These are phyloP conservation scores for Pelvicachromis taeniatus DNA, from an alignment of 2,113 vertebrate genomes.

Conservation along the genomic window DNA sequence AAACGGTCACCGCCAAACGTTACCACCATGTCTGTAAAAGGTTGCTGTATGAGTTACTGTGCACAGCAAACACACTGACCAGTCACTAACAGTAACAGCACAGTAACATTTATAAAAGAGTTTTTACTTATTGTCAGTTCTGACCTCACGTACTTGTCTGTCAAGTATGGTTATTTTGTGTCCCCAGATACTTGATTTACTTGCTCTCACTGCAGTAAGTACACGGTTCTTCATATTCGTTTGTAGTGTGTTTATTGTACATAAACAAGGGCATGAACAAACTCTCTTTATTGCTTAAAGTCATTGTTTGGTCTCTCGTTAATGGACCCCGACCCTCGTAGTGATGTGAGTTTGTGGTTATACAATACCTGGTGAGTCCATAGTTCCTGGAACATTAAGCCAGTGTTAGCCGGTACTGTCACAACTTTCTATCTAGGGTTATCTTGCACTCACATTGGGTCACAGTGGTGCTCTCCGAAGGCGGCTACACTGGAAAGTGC, in stretches of 20 bases:
- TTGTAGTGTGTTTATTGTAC: not conserved
- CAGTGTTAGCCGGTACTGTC: not conserved
- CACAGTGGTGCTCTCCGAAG: not conserved
- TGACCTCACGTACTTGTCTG: not conserved
- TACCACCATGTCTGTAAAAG: not conserved
- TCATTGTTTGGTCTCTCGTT: not conserved
- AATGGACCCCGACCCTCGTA: not conserved
- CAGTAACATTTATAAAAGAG: not conserved
- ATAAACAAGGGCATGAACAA: not conserved
- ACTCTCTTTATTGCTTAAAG: not conserved
- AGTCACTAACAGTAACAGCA: not conserved
- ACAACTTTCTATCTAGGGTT: not conserved
- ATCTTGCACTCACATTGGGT: not conserved
- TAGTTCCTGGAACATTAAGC: slow-evolving; percentile 21
- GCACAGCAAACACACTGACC: not conserved
- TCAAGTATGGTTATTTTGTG: not conserved
- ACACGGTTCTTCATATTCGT: not conserved
- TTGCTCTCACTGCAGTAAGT: not conserved
- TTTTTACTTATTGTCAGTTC: not conserved
- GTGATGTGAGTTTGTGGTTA: slow-evolving; percentile 9
- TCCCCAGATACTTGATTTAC: not conserved
- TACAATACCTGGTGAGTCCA: slow-evolving; percentile 22
- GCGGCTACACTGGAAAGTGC: not conserved
- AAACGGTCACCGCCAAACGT: not conserved
- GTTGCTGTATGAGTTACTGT: not conserved